phyloP scores from a whole-genome alignment of 2,888 invertebrate genomes.

The Eretmocerus hayati region DNA sequence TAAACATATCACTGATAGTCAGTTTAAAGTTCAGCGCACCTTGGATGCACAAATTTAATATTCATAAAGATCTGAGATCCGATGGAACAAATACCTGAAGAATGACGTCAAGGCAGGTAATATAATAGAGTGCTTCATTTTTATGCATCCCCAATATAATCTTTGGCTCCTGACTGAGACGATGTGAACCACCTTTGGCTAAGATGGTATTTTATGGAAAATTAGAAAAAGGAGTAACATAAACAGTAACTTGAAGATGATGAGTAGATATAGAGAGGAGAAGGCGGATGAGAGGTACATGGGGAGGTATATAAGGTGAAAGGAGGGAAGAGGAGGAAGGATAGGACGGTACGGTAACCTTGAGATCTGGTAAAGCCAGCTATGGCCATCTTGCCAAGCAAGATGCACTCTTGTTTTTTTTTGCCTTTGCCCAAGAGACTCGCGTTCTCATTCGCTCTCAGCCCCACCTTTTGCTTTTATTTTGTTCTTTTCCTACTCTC shows the following conservation, averaged over 20 bases:
- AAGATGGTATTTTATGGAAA: no score
- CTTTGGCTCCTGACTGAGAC: no score
- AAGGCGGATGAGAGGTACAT: constrained; percentile 3
- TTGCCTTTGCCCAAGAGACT: constrained; percentile 25
- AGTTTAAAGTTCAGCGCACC: no score
- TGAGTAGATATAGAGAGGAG: not conserved
- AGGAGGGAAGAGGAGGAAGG: not conserved
- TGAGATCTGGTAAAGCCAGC: constrained; percentile 38
- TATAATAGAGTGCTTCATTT: constrained; percentile 2
- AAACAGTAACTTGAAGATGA: not conserved
- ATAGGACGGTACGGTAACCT: constrained; percentile 31
- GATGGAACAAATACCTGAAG: no score
- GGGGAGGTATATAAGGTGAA: constrained; percentile 1
- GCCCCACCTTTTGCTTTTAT: constrained; percentile 9
- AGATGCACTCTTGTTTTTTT: constrained; percentile 44
- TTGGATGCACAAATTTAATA: no score
- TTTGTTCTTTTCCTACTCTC: constrained; percentile 20
- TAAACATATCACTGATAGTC: no score
- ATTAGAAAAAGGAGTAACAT: no score
- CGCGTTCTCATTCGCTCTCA: constrained; percentile 8
- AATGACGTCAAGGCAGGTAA: constrained; percentile 2
- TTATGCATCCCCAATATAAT: not conserved
- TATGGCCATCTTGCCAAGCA: constrained; percentile 41
- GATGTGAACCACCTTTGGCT: no score
- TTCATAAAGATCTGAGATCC: not conserved